A percentile compares a stretch with the other conserved stretches of the same genome.
These are phyloP conservation scores for Anthrax anthrax DNA, from an alignment of 2,888 invertebrate species.

Conservation along the genomic window DNA sequence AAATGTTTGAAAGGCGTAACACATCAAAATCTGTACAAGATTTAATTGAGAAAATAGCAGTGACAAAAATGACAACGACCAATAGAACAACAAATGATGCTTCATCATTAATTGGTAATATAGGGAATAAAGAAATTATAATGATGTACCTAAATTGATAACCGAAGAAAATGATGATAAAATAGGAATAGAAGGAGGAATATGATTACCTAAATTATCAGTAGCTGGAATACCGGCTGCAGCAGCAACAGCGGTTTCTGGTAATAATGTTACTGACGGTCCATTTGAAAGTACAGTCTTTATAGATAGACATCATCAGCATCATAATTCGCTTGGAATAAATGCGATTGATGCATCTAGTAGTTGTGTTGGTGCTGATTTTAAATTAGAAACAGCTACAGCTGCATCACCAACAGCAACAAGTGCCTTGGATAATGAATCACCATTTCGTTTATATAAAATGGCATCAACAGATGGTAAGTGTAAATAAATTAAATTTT, in stretches of 20 bases:
- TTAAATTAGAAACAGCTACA: conserved; percentile 10
- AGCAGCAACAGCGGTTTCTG: background rate
- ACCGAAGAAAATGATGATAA: background rate
- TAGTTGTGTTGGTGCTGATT: conserved; percentile 8
- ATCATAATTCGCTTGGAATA: conserved; percentile 10
- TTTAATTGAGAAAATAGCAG: conserved; percentile 12
- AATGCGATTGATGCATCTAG: conserved; percentile 10
- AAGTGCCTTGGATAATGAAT: conserved; percentile 12
- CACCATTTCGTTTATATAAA: conserved; percentile 13
- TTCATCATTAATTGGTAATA: background rate
- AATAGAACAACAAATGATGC: conserved; percentile 2
- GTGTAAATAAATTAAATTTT: background rate
- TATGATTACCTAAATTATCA: background rate
- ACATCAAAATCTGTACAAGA: conserved; percentile 13
- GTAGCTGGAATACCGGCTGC: background rate
- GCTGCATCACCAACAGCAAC: conserved; percentile 8
- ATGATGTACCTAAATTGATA: background rate
- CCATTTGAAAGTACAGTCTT: conserved; percentile 14
- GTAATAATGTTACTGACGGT: background rate
- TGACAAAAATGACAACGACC: conserved; percentile 9
- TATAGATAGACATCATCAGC: conserved; percentile 13
- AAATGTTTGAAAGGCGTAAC: conserved; percentile 4
- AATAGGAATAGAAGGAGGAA: background rate
- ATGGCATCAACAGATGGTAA: conserved; percentile 13
- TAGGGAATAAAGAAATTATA: background rate